Evolutionary conservation across 2,888 invertebrate species (phyloP).

Genomic region (Bombylius discolor): DNA sequence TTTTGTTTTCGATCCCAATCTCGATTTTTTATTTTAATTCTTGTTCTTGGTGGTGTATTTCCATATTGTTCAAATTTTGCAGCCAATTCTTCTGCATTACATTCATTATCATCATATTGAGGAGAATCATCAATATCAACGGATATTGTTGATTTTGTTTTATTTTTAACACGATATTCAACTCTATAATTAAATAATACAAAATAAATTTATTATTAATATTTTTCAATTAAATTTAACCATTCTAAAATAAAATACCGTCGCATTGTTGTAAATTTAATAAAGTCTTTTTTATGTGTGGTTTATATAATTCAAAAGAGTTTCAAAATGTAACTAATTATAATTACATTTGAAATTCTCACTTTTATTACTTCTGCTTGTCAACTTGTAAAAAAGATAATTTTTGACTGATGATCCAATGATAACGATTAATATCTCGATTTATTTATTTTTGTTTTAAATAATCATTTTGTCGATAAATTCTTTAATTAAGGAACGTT

Average conservation of each 20-base stretch:
- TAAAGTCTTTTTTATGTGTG: too few species aligned
- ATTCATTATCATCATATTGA: slow-evolving; percentile 27
- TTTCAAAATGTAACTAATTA: too few species aligned
- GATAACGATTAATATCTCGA: neutral
- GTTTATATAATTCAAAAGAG: too few species aligned
- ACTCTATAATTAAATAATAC: slow-evolving; percentile 21
- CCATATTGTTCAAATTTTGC: slow-evolving; percentile 52
- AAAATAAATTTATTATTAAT: neutral
- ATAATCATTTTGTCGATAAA: too few species aligned
- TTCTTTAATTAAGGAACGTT: too few species aligned
- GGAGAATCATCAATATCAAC: slow-evolving; percentile 6
- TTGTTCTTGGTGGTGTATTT: slow-evolving; percentile 65
- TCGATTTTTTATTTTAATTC: slow-evolving; percentile 50
- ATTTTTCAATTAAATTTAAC: too few species aligned
- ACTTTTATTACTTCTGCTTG: neutral
- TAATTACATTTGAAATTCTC: too few species aligned
- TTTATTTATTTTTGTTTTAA: too few species aligned
- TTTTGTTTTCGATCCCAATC: slow-evolving; percentile 36
- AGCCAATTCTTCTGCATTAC: slow-evolving; percentile 35
- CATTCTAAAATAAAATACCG: too few species aligned
- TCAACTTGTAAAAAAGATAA: neutral
- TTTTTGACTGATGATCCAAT: neutral
- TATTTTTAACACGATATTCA: slow-evolving; percentile 28
- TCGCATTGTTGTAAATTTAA: too few species aligned
- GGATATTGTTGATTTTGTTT: slow-evolving; percentile 20